Evolutionary conservation across 2,797 vertebrate genomes (phyloP).

Genomic region (Avahi laniger): DNA sequence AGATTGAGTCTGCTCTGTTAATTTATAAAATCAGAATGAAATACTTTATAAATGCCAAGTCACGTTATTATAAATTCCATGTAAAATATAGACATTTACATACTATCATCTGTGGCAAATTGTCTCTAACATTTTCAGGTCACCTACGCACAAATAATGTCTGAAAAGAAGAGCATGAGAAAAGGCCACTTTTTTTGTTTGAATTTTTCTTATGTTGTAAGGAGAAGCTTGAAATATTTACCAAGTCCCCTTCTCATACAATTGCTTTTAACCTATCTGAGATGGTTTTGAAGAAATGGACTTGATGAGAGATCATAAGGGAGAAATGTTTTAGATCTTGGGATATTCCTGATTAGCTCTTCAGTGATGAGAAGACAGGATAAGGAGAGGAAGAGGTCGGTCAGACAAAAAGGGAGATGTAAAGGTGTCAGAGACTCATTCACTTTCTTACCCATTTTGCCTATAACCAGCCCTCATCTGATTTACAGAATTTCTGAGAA

Average conservation of each 20-base stretch:
- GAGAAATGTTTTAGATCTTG: neutral
- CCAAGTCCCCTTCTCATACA: neutral
- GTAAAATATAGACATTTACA: neutral
- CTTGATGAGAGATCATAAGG: neutral
- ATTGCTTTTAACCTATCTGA: neutral
- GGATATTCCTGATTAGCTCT: neutral
- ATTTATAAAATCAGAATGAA: slow-evolving; percentile 46
- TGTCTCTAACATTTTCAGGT: neutral
- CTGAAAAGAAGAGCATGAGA: neutral
- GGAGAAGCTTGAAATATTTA: neutral
- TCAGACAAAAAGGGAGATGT: neutral
- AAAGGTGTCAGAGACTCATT: neutral
- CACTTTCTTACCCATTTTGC: neutral
- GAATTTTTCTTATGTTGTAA: neutral
- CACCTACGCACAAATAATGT: neutral
- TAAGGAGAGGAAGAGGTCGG: neutral
- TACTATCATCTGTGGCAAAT: neutral
- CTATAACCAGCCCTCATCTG: neutral
- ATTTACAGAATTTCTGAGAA: neutral
- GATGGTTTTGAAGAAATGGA: neutral
- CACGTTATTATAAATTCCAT: neutral
- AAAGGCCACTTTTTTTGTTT: neutral
- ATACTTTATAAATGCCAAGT: slow-evolving; percentile 1
- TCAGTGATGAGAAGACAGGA: neutral
- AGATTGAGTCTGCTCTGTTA: neutral